Evolutionary conservation across 2,888 invertebrate species (phyloP).

Genomic region (Vanessa cardui): DNA sequence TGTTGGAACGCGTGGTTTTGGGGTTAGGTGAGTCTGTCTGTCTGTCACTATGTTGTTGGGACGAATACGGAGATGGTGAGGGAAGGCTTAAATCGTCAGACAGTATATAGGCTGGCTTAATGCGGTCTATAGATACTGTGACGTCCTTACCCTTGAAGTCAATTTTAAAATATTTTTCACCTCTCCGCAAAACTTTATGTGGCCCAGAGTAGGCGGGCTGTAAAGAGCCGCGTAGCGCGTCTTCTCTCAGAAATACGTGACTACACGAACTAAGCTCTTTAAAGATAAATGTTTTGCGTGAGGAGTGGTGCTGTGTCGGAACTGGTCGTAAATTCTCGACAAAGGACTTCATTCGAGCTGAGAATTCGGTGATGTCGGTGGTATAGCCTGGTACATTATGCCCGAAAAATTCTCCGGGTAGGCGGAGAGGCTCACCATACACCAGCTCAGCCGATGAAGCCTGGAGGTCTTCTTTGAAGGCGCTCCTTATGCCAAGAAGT

Average conservation of each 20-base stretch:
- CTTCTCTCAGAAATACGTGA: constrained; percentile 45
- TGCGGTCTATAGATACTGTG: neutral
- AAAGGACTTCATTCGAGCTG: constrained; percentile 15
- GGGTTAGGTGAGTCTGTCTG: neutral
- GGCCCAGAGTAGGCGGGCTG: neutral
- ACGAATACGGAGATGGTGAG: neutral
- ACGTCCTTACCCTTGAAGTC: neutral
- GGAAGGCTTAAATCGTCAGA: neutral
- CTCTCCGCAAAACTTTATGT: neutral
- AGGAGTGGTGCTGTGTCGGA: constrained; percentile 36
- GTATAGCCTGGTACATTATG: neutral
- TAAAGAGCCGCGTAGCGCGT: constrained; percentile 11
- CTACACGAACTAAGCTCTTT: constrained; percentile 40
- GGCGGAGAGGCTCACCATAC: constrained; percentile 40
- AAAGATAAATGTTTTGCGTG: constrained; percentile 38
- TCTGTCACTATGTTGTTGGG: neutral
- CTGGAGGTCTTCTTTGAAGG: constrained; percentile 36
- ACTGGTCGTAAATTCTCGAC: constrained; percentile 16
- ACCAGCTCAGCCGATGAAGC: constrained; percentile 42
- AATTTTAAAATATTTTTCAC: neutral
- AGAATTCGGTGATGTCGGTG: constrained; percentile 29
- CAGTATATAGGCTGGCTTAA: neutral
- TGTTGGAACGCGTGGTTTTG: neutral
- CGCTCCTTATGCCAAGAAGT: constrained; percentile 35
- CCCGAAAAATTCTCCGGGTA: constrained; percentile 39